Percentiles rank a stretch among this genome's conserved stretches.
These are phyloP conservation scores for Deroptyus accipitrinus DNA, from an alignment of 2,113 vertebrate genomes.

Conservation along the genomic window DNA sequence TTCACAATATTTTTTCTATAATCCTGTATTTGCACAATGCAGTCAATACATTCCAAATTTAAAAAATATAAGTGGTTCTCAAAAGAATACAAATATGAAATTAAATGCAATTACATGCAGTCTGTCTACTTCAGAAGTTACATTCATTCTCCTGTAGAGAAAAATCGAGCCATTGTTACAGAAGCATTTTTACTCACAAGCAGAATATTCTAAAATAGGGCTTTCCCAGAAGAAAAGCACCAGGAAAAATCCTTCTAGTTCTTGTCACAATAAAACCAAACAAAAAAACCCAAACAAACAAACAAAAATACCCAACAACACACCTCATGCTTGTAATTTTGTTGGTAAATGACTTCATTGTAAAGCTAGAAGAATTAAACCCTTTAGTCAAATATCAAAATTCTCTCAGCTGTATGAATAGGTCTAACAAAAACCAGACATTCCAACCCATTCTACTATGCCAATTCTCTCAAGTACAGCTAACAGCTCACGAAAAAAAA, in stretches of 20 bases:
- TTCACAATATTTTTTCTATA: not conserved
- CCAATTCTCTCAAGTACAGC: not conserved
- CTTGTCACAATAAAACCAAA: not conserved
- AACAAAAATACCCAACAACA: not conserved
- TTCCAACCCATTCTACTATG: rapidly evolving
- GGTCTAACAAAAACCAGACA: not conserved
- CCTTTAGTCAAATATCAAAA: not conserved
- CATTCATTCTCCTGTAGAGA: not conserved
- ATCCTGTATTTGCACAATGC: not conserved
- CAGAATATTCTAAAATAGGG: not conserved
- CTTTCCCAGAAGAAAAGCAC: not conserved
- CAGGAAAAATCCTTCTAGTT: not conserved
- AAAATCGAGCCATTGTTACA: not conserved
- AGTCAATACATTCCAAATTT: not conserved
- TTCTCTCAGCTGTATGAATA: not conserved
- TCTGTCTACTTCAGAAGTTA: not conserved
- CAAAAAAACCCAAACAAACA: not conserved
- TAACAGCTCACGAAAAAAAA: not conserved
- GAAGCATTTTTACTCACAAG: not conserved
- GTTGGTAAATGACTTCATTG: not conserved
- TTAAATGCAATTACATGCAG: not conserved
- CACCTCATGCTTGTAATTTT: not conserved
- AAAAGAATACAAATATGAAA: not conserved
- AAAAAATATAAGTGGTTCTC: not conserved
- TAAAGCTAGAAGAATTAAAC: not conserved